Base-by-base conservation (phyloP, 1,140 invertebrate species). In the Apis cerana region DNA sequence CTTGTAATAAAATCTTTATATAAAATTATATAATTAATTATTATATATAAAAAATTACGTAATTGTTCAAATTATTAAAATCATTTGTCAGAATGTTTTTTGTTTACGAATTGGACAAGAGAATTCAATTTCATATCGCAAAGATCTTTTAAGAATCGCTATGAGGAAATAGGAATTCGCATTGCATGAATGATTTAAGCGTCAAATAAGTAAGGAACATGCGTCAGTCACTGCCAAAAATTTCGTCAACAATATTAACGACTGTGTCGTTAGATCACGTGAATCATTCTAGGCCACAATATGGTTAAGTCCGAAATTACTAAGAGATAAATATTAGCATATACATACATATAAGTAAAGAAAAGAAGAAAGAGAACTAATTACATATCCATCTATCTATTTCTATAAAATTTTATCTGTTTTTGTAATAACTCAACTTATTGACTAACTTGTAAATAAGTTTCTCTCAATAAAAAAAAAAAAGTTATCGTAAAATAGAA, bases 231-330 rank as follows among this genome's bases (percentile, higher is more conserved):
- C 58, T 69, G 85, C 85, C 85, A 87, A 61, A 64, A 56, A 82
- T 82, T 79, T 87, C 80, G 56, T 75, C 69, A 54, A 65, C 80
- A 5, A 43, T 43, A 76, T 64, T 62, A 56, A 54, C 48, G 70
- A 56, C 33, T 58, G 43, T 21, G 17, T 5, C 17, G 15, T 3
- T 33, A 11, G 19, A 61, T 82, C 84, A 86, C 85, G 80, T 75
- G 85, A 71, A 52, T 21, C 56, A 17, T 52, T 23, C 19, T 58
- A 13, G 1, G n/a, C 9, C 19, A n/a, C 2, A 17, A 54, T 21
- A 9, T 52, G 52, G 23, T 3, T 43, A 74, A 33, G 8, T 21
- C 9, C 15, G 15, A 80, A 62, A 43, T 64, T 23, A 17, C 17
- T n/a, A 0, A 5, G 27, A 21, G 21, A 52, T 3, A 12, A 19